Evolutionary conservation across 92 coral and sea anemone genomes (phyloP).

Genomic region (Epizoanthus ramosus): DNA sequence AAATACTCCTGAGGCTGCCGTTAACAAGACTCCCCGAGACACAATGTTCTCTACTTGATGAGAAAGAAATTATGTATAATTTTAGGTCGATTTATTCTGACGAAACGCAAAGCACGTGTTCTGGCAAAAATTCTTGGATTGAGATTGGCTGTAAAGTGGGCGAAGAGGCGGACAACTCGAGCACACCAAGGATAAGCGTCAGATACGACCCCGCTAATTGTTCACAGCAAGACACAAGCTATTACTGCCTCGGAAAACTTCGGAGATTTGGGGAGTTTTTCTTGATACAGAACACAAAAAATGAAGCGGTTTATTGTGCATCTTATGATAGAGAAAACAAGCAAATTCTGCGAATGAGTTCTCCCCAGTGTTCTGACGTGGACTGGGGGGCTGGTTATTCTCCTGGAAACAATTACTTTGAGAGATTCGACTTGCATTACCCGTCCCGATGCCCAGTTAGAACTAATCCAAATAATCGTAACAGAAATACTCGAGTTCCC

Average conservation of each 20-base stretch:
- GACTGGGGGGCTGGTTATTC: conserved; percentile 65
- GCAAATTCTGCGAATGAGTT: conserved; percentile 57
- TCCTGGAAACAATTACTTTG: conserved; percentile 47
- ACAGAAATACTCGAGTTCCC: conserved; percentile 22
- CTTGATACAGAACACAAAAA: conserved; percentile 54
- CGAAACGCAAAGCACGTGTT: conserved; percentile 34
- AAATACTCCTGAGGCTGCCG: conserved; percentile 46
- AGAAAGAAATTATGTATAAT: conserved; percentile 55
- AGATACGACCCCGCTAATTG: conserved; percentile 56
- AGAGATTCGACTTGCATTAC: conserved; percentile 59
- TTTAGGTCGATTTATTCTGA: conserved; percentile 50
- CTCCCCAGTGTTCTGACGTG: conserved; percentile 81
- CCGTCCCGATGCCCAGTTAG: conserved; percentile 62
- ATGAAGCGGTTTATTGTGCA: conserved; percentile 51
- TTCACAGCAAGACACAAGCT: conserved; percentile 38
- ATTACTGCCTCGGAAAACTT: conserved; percentile 65
- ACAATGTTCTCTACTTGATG: conserved; percentile 54
- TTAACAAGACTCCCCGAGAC: conserved; percentile 20
- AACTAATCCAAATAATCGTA: conserved; percentile 1
- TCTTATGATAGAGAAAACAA: conserved; percentile 65
- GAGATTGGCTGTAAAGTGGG: conserved; percentile 57
- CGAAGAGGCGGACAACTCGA: conserved; percentile 1
- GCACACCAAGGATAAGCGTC: conserved; percentile 35
- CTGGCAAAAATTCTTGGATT: conserved; percentile 47
- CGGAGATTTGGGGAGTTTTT: conserved; percentile 68